Evolutionary conservation across 2,797 vertebrate species (phyloP), one percentile per base, ranked within the genome.

Genomic region (Schizothorax lantsangensis): DNA sequence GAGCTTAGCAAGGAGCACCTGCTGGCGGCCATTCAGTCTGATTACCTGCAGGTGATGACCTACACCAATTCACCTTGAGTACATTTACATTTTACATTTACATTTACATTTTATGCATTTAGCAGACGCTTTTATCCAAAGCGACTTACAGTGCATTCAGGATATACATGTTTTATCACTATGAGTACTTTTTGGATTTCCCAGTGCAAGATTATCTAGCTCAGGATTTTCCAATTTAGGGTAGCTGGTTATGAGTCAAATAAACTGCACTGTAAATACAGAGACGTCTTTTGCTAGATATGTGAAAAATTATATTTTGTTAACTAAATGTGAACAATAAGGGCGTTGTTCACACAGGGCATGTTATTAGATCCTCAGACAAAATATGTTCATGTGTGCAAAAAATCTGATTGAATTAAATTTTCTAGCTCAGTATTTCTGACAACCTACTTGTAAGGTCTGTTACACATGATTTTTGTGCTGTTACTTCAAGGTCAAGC

Each of bases 1-100:
- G 98, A 99, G 86, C 97, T 99, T 72, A 93, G 95, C 95, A 99
- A 98, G 95, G 98, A 99, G 88, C 97, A 99, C 93, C 96, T 99
- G 90, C 97, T 98, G 90, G 96, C 94, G 83, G 97, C 97, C 86
- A 97, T 99, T 91, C 98, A 99, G 95, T 99, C 98, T 17, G 98
- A 99, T 96, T 99, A 99, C 92, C 95, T 99, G 86, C 98, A 99
- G 98, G 98, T 99, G 94, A 94, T 90, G 79, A 83, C 14, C 17
- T 15, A 36, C 54, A 73, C 66, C 45, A 43, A 21, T 43, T 66
- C 15, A 62, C 9, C 36, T n/a, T 15, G n/a, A 36, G n/a, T 47
- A 9, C 15, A n/a, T n/a, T n/a, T n/a, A n/a, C n/a, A n/a, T n/a
- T n/a, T n/a, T n/a, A n/a, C n/a, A n/a, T n/a, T n/a, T n/a, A n/a